Evolutionary conservation across 1,140 invertebrate genomes (phyloP).

Genomic region (Capitella teleta): DNA sequence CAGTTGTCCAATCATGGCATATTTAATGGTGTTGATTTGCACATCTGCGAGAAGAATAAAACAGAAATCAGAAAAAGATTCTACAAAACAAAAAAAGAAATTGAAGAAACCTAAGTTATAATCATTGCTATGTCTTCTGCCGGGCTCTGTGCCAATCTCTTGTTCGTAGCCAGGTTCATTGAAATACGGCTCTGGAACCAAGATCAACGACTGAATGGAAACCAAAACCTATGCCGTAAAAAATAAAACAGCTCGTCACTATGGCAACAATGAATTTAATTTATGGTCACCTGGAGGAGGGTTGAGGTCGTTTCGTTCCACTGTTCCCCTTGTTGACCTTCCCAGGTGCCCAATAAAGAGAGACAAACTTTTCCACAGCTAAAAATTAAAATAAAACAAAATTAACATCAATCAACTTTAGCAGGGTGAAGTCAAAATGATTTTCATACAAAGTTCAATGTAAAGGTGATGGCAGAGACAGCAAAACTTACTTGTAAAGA

Average conservation of each 20-base stretch:
- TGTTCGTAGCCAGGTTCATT: constrained; percentile 19
- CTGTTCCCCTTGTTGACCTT: constrained; percentile 12
- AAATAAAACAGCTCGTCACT: not conserved
- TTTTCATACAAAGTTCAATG: too few relatives aligned
- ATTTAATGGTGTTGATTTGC: constrained; percentile 21
- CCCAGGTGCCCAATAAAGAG: constrained; percentile 13
- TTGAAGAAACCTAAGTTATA: constrained; percentile 18
- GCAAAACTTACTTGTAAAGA: constrained; percentile 19
- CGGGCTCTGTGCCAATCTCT: constrained; percentile 21
- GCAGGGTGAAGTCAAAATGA: too few relatives aligned
- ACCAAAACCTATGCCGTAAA: constrained; percentile 10
- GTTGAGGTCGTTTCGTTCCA: constrained; percentile 12
- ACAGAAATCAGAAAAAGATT: not conserved
- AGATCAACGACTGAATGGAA: constrained; percentile 18
- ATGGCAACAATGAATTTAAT: too few relatives aligned
- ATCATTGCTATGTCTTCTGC: constrained; percentile 20
- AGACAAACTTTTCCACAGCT: constrained; percentile 14
- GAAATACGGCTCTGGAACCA: constrained; percentile 17
- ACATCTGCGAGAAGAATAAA: constrained; percentile 13
- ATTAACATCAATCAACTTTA: too few relatives aligned
- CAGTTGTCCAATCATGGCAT: constrained; percentile 22
- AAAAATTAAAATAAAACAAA: not conserved
- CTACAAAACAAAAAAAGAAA: not conserved
- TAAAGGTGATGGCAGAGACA: too few relatives aligned
- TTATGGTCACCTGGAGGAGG: constrained; percentile 13